Evolutionary conservation across 2,113 vertebrate genomes (phyloP), one percentile per base, ranked within the genome.

Genomic region (Irena cyanogastra): DNA sequence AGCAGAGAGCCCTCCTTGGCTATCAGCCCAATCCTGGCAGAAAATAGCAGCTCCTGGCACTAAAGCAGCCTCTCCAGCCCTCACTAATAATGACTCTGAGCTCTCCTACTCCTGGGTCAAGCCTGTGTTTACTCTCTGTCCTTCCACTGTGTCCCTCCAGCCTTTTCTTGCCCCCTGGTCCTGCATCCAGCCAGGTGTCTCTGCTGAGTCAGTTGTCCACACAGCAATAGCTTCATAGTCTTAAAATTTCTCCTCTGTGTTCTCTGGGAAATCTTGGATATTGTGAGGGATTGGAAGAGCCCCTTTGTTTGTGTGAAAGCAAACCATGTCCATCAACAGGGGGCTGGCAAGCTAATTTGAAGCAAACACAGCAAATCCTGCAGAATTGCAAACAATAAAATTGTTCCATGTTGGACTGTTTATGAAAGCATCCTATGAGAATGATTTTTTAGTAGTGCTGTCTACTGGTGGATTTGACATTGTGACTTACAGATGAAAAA

Each of bases 61-160:
- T 9, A n/a, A 7, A 60, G 13, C 16, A 53, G 11, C 10, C 15
- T n/a, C 69, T 56, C 13, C 41, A 69, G 7, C 5, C 24, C 33
- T 42, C 5, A 33, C 22, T 24, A 7, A 0, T 16, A 10, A 9
- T 1, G 10, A 8, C 39, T 27, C n/a, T 44, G 20, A 21, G 41
- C 26, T 45, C 42, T 53, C 35, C n/a, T 11, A 21, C 7, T 33
- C 26, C 22, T 44, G 64, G 45, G 16, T 12, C 45, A 28, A 31
- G 31, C 27, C 12, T 22, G 12, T 47, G 23, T 49, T 80, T 81
- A 31, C 15, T 42, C 39, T 68, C 50, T 87, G 33, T 44, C 61
- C 45, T 56, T 28, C 31, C 3, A 2, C 8, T 7, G 8, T 37
- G 45, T 18, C 28, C 9, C 31, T 37, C 24, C 71, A 69, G 41